phyloP scores from a whole-genome alignment of 1,140 invertebrate genomes.

The Lanistes nyassanus region DNA sequence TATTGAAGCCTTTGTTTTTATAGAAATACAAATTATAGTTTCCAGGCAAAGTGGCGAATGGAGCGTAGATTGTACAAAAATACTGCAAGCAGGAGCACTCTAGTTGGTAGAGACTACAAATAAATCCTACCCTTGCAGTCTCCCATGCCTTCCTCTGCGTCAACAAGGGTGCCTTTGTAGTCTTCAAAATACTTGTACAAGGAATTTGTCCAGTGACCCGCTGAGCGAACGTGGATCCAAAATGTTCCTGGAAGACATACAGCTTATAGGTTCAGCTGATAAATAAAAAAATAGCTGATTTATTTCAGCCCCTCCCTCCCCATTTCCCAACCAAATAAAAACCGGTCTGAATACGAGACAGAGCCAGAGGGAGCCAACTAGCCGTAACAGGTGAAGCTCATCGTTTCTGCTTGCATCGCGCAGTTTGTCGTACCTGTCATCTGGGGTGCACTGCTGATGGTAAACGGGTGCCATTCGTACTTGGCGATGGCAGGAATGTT shows the following conservation, averaged over 20 bases:
- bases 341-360: too few species aligned
- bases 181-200: slow-evolving; percentile 88
- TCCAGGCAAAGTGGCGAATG: too few species aligned
- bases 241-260: slow-evolving; percentile 65
- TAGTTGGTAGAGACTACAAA: too few species aligned
- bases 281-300: neutral
- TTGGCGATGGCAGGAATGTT: slow-evolving; percentile 92
- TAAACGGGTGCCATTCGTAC: slow-evolving; percentile 98
- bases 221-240: slow-evolving; percentile 92
- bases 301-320: neutral
- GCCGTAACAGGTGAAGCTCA: too few species aligned
- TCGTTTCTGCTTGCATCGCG: neutral
- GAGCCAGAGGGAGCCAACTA: too few species aligned
- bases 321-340: too few species aligned
- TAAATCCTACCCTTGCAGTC: neutral
- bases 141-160: slow-evolving; percentile 8
- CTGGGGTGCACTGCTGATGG: slow-evolving; percentile 94
- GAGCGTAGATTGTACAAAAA: too few species aligned
- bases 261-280: too few species aligned
- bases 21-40: slow-evolving; percentile 6
- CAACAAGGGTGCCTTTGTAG: slow-evolving; percentile 25
- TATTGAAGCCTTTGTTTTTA: too few species aligned
- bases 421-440: slow-evolving; percentile 79
- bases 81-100: too few species aligned
- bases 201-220: slow-evolving; percentile 94